A percentile compares a stretch with the other conserved stretches of the same genome.
phyloP scores from a whole-genome alignment of 2,888 invertebrate species.

The Cataglyphis albicans region DNA sequence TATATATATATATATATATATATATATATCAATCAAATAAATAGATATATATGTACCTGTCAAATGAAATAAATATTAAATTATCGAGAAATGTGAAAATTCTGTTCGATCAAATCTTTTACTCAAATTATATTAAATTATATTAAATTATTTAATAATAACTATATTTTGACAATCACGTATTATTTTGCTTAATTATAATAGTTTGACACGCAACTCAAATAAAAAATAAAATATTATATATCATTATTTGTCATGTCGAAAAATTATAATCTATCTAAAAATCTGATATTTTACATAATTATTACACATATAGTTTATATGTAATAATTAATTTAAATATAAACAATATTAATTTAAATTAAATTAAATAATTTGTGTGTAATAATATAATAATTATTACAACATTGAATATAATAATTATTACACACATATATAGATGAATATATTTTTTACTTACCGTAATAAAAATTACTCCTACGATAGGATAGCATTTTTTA shows the following conservation, averaged over 20 bases:
- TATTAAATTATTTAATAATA: constrained; percentile 7
- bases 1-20: background rate
- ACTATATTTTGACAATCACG: background rate
- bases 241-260: background rate
- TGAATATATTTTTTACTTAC: background rate
- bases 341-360: no score
- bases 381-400: no score
- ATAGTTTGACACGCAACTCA: background rate
- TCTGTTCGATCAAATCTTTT: background rate
- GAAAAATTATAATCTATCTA: background rate
- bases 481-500: background rate
- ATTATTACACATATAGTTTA: background rate
- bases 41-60: background rate
- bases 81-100: background rate
- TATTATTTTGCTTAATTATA: background rate
- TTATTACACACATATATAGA: background rate
- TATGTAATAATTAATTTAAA: no score
- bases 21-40: no score
- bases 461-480: background rate
- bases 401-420: no score
- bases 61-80: background rate
- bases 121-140: background rate
- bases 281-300: background rate
- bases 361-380: no score
- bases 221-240: background rate